Conservation (phyloP, 2,797 vertebrate species). For the Glyptemys insculpta region DNA sequence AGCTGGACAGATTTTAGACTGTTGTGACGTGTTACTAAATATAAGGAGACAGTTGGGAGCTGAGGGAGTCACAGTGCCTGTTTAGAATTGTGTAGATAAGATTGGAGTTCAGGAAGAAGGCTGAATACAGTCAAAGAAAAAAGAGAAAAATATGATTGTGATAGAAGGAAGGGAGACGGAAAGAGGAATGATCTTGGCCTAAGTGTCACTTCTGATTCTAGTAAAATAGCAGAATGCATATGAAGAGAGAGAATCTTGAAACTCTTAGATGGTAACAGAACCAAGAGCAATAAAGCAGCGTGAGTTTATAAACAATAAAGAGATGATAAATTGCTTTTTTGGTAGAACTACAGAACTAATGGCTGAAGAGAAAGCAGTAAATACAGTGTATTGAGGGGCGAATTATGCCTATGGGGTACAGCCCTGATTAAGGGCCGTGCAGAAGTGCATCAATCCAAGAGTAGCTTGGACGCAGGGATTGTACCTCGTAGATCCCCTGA, state of each 20-base stretch:
- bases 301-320: not conserved
- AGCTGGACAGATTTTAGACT: not conserved
- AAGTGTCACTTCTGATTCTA: not conserved
- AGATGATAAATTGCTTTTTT: not conserved
- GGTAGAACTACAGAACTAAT: not conserved
- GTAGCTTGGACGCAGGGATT: too few species aligned
- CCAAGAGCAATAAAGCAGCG: not conserved
- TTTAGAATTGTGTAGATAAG: not conserved
- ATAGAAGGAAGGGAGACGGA: not conserved
- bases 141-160: not conserved
- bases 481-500: too few species aligned
- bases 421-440: not conserved
- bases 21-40: not conserved
- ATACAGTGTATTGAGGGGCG: not conserved
- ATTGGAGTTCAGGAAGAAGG: not conserved
- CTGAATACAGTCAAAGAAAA: not conserved
- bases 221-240: not conserved
- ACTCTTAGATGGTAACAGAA: not conserved
- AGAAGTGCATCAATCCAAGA: not conserved
- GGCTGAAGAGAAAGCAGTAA: not conserved
- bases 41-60: not conserved
- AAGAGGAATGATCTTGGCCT: not conserved
- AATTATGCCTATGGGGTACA: too few species aligned
- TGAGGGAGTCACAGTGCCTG: not conserved
- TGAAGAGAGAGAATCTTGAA: not conserved